Evolutionary conservation across 1,140 invertebrate species (phyloP), one percentile per base, ranked within the genome.

Genomic region (Nebria ingens): DNA sequence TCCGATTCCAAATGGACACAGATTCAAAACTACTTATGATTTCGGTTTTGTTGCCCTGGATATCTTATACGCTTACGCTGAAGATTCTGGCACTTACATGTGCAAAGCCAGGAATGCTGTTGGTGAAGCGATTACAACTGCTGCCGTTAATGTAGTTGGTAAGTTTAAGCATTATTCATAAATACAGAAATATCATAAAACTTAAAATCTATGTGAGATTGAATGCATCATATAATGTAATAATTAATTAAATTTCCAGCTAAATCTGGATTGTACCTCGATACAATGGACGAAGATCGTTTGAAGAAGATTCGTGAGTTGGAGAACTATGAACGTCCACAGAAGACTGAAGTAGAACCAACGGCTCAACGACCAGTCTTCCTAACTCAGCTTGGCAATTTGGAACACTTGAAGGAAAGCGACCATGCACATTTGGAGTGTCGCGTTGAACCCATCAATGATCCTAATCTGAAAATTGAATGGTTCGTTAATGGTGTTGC

Each of bases 21-120:
- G 91, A 60, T 93, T 93, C 71, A 91, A 93, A 70, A 93, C 91
- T 6, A 90, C 88, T 3, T 93, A 97, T 65, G 93, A 98, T 68
- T 97, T 97, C 75, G 93, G 93, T 57, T 97, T 92, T 70, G 93
- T 97, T 4, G 89, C 92, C 52, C 74, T 98, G 29, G 93, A 97
- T 70, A 90, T 98, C 64, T 75, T 97, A n/a, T 97, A 96, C 73
- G 90, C 91, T 40, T 96, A 95, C 72, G 84, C 91, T 29, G 94
- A 97, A 78, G 94, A 97, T 68, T 89, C 87, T 40, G 91, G 92
- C 50, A 93, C 91, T 53, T 98, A 97, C 70, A 92, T 92, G 82
- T 96, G 92, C 73, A 87, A 86, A 72, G 95, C 94, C 25, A 89
- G 84, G 58, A 98, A 98, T 72, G 81, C 83, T 23, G 84, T 87